A percentile compares a stretch with the other conserved stretches of the same genome.
These are phyloP conservation scores for Embiotoca jacksoni DNA, from an alignment of 2,113 vertebrate species.

Conservation along the genomic window DNA sequence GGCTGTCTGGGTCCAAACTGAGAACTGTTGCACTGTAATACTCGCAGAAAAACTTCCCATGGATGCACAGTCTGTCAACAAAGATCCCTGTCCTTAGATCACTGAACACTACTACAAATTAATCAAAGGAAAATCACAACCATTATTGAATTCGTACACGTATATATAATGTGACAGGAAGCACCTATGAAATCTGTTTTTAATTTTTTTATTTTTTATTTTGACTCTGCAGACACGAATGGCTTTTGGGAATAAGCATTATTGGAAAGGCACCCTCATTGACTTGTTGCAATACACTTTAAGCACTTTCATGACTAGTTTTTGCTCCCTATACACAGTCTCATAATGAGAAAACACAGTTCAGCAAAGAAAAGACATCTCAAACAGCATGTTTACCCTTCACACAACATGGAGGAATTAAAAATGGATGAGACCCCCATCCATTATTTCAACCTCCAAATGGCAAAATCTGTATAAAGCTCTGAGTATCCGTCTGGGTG, in stretches of 20 bases:
- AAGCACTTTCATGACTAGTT: constrained; percentile 77
- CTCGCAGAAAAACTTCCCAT: constrained; percentile 64
- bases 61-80: constrained; percentile 67
- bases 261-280: constrained; percentile 65
- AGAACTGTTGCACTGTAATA: constrained; percentile 73
- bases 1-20: constrained; percentile 81
- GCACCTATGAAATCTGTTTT: constrained; percentile 31
- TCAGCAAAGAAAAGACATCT: constrained; percentile 85
- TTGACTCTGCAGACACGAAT: constrained; percentile 37
- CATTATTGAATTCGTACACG: constrained; percentile 34
- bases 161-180: constrained; percentile 30
- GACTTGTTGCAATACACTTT: constrained; percentile 74
- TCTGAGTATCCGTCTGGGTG: constrained; percentile 85
- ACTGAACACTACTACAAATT: constrained; percentile 58
- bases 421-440: constrained; percentile 86
- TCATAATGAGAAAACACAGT: constrained; percentile 82
- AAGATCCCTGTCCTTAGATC: constrained; percentile 66
- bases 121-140: constrained; percentile 58
- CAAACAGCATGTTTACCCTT: constrained; percentile 88
- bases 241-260: constrained; percentile 60
- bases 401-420: constrained; percentile 87
- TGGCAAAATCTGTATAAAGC: constrained; percentile 86
- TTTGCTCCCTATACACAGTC: constrained; percentile 63
- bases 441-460: constrained; percentile 89
- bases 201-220: constrained; percentile 17